Percentiles rank a stretch among this genome's conserved stretches.
phyloP scores from a whole-genome alignment of 2,888 invertebrate species.

The Incurvaria masculella region DNA sequence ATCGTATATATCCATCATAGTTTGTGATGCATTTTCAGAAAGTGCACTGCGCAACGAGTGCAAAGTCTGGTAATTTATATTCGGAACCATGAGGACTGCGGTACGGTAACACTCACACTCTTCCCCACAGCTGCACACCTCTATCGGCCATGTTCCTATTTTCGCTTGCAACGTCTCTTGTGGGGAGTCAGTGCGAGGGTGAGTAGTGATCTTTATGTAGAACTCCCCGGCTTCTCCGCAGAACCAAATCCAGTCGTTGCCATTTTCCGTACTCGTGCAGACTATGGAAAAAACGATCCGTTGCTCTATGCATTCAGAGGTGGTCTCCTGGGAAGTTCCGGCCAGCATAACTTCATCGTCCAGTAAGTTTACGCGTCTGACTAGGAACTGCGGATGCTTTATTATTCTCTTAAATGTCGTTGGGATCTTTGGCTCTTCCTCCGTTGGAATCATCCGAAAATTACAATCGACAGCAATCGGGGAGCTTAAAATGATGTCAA shows the following conservation, averaged over 20 bases:
- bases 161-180: constrained; percentile 35
- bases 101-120: constrained; percentile 43
- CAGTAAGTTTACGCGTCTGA: constrained; percentile 34
- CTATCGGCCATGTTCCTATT: constrained; percentile 35
- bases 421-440: constrained; percentile 36
- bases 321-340: constrained; percentile 30
- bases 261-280: constrained; percentile 36
- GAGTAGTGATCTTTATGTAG: constrained; percentile 37
- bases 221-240: constrained; percentile 38
- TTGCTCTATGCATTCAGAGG: constrained; percentile 25
- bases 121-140: constrained; percentile 42
- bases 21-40: constrained; percentile 34
- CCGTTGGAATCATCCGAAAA: constrained; percentile 30
- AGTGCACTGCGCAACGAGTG: constrained; percentile 38
- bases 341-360: constrained; percentile 33
- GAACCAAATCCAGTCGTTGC: constrained; percentile 45
- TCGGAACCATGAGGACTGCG: constrained; percentile 34
- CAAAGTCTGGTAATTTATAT: constrained; percentile 41
- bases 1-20: constrained; percentile 41
- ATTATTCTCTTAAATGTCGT: constrained; percentile 24
- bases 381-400: constrained; percentile 30
- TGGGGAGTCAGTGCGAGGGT: constrained; percentile 40
- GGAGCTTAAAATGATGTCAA: constrained; percentile 34
- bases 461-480: constrained; percentile 28
- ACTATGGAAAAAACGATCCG: constrained; percentile 37